Conservation (phyloP, 2,797 vertebrate species). For the Euphonia xanthogaster region DNA sequence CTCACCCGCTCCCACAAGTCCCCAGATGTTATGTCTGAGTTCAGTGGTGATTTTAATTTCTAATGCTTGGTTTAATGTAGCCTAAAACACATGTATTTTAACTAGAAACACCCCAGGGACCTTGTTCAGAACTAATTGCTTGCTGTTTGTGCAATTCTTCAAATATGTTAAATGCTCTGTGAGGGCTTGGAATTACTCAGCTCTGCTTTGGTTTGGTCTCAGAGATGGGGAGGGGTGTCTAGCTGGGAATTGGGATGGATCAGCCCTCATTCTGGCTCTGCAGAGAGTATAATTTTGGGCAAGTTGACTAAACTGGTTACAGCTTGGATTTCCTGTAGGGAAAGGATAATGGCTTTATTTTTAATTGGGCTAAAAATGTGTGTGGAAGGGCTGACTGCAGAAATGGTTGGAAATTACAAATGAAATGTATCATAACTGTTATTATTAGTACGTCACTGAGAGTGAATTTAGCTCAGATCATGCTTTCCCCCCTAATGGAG, state of each 20-base stretch:
- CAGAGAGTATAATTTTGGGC: background rate
- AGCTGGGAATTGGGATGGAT: background rate
- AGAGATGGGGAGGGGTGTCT: background rate
- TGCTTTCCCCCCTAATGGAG: background rate
- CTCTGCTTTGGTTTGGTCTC: background rate
- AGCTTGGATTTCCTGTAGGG: constrained; percentile 14
- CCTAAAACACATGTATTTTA: constrained; percentile 37
- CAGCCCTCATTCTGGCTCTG: background rate
- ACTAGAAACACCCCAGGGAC: constrained; percentile 18
- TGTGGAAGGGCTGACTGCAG: background rate
- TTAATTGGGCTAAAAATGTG: constrained; percentile 26
- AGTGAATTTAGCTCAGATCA: constrained; percentile 36
- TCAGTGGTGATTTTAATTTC: constrained; percentile 24
- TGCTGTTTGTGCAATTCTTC: constrained; percentile 42
- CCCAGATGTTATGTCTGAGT: background rate
- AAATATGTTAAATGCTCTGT: constrained; percentile 28
- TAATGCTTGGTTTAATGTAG: constrained; percentile 1
- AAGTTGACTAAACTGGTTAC: background rate
- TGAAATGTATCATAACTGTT: constrained; percentile 10
- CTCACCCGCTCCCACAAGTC: background rate
- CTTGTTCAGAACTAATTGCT: constrained; percentile 37
- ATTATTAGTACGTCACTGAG: constrained; percentile 19
- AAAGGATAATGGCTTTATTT: constrained; percentile 29
- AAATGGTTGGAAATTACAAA: constrained; percentile 1
- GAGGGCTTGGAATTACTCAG: background rate